These are phyloP conservation scores for Lytechinus variegatus DNA, from an alignment of 35 echinoderm and acorn worm genomes.

Conservation along the genomic window DNA sequence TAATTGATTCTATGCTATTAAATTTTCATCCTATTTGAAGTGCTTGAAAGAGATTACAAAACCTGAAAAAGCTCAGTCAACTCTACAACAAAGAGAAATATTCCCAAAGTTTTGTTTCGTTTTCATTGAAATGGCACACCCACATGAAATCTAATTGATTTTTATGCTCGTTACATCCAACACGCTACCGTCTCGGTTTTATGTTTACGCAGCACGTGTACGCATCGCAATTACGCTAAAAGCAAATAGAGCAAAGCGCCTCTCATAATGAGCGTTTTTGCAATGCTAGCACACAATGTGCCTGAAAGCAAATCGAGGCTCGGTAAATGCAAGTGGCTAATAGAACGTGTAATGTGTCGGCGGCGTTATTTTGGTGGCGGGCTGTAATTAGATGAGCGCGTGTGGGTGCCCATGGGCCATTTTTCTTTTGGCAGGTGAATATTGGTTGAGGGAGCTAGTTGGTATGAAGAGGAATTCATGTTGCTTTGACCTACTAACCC, in stretches of 20 bases:
- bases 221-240: constrained; percentile 1
- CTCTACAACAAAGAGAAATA: not conserved
- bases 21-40: too few relatives aligned
- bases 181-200: not conserved
- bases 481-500: constrained; percentile 1
- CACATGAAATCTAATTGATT: constrained; percentile 20
- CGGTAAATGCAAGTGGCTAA: constrained; percentile 17
- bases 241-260: constrained; percentile 16
- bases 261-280: constrained; percentile 19
- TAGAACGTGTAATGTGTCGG: constrained; percentile 10
- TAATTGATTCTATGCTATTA: too few relatives aligned
- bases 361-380: not conserved
- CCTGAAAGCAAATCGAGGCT: not conserved
- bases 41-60: not conserved
- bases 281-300: not conserved
- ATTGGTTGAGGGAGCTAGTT: not conserved
- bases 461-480: constrained; percentile 10
- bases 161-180: not conserved
- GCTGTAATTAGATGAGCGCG: constrained; percentile 16
- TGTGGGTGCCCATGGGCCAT: not conserved
- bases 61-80: not conserved
- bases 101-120: not conserved
- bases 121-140: not conserved
- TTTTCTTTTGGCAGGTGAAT: not conserved
- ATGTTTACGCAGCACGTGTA: constrained; percentile 2